Evolutionary conservation across 2,797 vertebrate genomes (phyloP).

Genomic region (Sebastes baramenuke): DNA sequence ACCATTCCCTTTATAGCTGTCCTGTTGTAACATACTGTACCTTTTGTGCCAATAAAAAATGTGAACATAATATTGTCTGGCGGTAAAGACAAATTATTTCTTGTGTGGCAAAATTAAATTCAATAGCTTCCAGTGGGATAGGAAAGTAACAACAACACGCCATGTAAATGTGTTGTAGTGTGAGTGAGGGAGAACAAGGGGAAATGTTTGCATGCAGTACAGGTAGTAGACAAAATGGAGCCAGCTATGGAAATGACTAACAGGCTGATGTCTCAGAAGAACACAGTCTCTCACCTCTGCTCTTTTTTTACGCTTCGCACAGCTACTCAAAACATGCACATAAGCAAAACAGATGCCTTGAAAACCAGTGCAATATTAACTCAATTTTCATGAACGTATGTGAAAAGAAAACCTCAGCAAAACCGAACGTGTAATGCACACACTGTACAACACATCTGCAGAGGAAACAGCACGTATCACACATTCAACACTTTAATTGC

Average conservation of each 20-base stretch:
- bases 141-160: background rate
- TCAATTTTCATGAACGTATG: background rate
- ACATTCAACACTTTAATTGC: background rate
- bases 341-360: constrained; percentile 2
- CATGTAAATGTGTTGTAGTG: background rate
- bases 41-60: no score
- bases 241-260: background rate
- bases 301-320: background rate
- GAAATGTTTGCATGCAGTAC: constrained; percentile 1
- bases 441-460: background rate
- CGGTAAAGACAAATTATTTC: background rate
- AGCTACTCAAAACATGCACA: background rate
- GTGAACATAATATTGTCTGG: background rate
- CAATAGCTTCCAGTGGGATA: background rate
- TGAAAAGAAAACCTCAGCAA: background rate
- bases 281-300: background rate
- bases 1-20: no score
- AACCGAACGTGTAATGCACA: background rate
- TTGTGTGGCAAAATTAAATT: background rate
- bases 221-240: background rate
- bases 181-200: background rate
- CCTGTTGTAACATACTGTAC: no score
- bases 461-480: background rate
- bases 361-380: background rate
- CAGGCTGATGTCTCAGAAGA: background rate